These are phyloP conservation scores for Fistularia tabacaria DNA, from an alignment of 2,797 vertebrate genomes.

Conservation along the genomic window DNA sequence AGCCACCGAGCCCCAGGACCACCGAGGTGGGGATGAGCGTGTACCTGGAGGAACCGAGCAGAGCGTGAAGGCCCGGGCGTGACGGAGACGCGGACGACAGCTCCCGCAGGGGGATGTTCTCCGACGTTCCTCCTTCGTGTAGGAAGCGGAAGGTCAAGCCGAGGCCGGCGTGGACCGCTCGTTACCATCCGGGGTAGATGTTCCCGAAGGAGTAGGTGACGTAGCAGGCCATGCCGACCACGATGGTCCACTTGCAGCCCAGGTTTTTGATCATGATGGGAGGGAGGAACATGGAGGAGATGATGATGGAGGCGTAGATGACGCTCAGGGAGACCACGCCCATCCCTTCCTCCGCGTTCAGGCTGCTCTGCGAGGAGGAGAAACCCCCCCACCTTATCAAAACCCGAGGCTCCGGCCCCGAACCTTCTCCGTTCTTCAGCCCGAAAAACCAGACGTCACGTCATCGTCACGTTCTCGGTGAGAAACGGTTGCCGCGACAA, in stretches of 20 bases:
- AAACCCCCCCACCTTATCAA: no score
- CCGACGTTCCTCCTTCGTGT: no score
- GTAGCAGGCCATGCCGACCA: constrained; percentile 86
- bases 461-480: no score
- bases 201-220: constrained; percentile 88
- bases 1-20: constrained; percentile 88
- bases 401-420: no score
- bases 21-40: constrained; percentile 88
- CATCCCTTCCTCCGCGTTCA: constrained; percentile 85
- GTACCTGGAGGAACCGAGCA: constrained; percentile 74
- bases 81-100: no score
- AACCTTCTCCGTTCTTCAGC: no score
- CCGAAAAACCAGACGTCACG: no score
- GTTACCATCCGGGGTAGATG: constrained; percentile 89
- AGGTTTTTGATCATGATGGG: constrained; percentile 86
- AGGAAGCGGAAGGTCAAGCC: background rate
- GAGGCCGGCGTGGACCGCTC: background rate
- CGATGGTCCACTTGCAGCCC: constrained; percentile 95
- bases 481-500: no score
- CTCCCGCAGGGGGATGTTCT: no score
- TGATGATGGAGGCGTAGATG: constrained; percentile 83
- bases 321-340: constrained; percentile 89
- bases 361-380: constrained; percentile 83
- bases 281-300: constrained; percentile 93
- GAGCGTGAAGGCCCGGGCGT: no score